phyloP scores from a whole-genome alignment of 2,113 vertebrate genomes.

The Sapayoa aenigma region DNA sequence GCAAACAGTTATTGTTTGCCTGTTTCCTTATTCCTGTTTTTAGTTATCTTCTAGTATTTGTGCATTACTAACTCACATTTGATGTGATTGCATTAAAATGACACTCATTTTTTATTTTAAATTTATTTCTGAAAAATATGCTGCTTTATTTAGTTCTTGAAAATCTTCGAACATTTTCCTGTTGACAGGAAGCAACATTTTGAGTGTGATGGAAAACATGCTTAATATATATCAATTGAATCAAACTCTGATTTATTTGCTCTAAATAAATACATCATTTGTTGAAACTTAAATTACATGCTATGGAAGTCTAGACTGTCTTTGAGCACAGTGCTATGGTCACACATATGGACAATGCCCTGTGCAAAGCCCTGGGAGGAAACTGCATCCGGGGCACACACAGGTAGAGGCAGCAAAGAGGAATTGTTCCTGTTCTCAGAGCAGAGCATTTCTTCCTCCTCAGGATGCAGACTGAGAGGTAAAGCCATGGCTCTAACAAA shows the following conservation, averaged over 20 bases:
- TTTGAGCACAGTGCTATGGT: background rate
- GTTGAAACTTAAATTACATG: background rate
- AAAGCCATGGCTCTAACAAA: background rate
- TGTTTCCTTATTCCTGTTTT: slow-evolving; percentile 45
- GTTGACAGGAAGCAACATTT: background rate
- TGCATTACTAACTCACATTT: background rate
- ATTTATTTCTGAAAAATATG: background rate
- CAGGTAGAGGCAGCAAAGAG: background rate
- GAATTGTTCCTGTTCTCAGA: background rate
- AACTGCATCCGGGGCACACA: rapidly evolving
- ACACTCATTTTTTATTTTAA: background rate
- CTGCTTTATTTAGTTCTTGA: background rate
- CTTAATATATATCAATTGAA: background rate
- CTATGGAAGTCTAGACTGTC: background rate
- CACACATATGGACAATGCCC: background rate
- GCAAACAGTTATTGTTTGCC: slow-evolving; percentile 13
- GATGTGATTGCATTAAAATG: background rate
- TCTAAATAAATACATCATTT: background rate
- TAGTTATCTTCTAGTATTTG: slow-evolving; percentile 15
- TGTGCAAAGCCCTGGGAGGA: background rate
- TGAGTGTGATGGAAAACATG: background rate
- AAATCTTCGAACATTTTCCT: background rate
- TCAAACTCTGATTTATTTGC: background rate
- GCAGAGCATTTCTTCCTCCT: background rate
- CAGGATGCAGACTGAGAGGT: background rate